A percentile compares a stretch with the other conserved stretches of the same genome.
phyloP scores from a whole-genome alignment of 35 echinoderm and acorn worm genomes.

The Ophiothrix spiculata region DNA sequence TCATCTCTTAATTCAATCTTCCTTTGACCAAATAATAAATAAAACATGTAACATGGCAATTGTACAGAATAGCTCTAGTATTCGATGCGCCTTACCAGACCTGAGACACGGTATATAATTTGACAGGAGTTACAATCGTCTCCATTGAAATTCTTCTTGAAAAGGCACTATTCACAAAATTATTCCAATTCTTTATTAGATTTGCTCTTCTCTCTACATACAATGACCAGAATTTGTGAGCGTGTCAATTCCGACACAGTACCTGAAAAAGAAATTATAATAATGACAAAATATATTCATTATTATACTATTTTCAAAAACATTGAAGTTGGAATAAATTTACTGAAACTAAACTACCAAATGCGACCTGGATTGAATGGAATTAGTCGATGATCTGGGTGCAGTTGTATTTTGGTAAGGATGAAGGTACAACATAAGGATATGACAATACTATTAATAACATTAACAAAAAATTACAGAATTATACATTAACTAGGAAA shows the following conservation, averaged over 20 bases:
- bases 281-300: not conserved
- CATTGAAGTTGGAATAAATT: not conserved
- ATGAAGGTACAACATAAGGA: too few species aligned
- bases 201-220: not conserved
- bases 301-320: not conserved
- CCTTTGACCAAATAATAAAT: slow-evolving; percentile 6
- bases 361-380: not conserved
- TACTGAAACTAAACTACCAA: not conserved
- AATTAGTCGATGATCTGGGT: too few species aligned
- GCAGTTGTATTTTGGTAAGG: too few species aligned
- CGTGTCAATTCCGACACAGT: not conserved
- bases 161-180: not conserved
- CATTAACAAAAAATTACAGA: too few species aligned
- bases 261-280: slow-evolving; percentile 1
- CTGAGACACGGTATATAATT: not conserved
- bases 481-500: not conserved
- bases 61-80: not conserved
- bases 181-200: slow-evolving; percentile 7
- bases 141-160: not conserved
- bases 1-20: not conserved
- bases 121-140: not conserved
- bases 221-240: not conserved
- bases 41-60: slow-evolving; percentile 4
- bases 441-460: not conserved
- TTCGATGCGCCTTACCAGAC: not conserved